Percentiles rank a stretch among this genome's conserved stretches.
These are phyloP conservation scores for Centroberyx gerrardi DNA, from an alignment of 2,797 vertebrate species.

Conservation along the genomic window DNA sequence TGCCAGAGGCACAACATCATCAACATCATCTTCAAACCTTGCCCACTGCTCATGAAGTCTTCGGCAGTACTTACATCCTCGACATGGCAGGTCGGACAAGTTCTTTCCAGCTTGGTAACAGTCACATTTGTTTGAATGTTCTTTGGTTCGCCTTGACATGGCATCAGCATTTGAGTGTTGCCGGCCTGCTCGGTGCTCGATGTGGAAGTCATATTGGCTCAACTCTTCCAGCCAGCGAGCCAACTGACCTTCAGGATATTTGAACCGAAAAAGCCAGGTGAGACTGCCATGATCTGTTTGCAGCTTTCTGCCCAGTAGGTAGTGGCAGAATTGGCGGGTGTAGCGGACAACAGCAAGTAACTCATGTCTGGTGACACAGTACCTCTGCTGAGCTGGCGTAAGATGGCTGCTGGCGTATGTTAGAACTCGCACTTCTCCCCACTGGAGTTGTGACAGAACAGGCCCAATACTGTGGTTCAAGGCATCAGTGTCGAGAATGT, in stretches of 20 bases:
- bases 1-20: conserved; percentile 16
- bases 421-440: conserved; percentile 13
- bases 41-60: conserved; percentile 23
- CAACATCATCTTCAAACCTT: conserved; percentile 34
- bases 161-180: conserved; percentile 28
- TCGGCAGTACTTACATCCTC: conserved; percentile 1
- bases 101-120: conserved; percentile 31
- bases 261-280: conserved; percentile 28
- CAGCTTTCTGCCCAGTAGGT: conserved; percentile 1
- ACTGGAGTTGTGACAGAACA: conserved; percentile 15
- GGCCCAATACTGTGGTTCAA: conserved; percentile 31
- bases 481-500: conserved; percentile 27
- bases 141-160: background rate
- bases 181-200: conserved; percentile 19
- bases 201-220: conserved; percentile 41
- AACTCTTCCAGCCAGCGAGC: conserved; percentile 29
- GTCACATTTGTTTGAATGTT: background rate
- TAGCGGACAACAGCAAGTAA: conserved; percentile 20
- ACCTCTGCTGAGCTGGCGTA: conserved; percentile 7
- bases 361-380: conserved; percentile 26
- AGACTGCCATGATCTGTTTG: conserved; percentile 23
- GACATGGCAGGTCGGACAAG: conserved; percentile 6
- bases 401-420: conserved; percentile 22
- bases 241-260: conserved; percentile 10
- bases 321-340: conserved; percentile 18